phyloP scores from a whole-genome alignment of 1,140 invertebrate genomes.

The Hermetia illucens region DNA sequence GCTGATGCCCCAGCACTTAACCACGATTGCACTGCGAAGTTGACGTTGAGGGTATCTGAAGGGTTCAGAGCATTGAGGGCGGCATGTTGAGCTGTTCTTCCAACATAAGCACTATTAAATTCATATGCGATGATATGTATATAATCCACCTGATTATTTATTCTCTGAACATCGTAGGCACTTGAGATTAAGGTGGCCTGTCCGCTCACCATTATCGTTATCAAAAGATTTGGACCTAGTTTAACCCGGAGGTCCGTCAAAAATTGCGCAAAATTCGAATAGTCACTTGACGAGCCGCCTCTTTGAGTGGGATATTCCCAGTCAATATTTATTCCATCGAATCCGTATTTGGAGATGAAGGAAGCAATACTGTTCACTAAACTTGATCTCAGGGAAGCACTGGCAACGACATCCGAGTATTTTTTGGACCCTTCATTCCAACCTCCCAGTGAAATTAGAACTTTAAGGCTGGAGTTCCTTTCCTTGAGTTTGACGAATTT shows the following conservation, averaged over 20 bases:
- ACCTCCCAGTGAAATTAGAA: constrained; percentile 54
- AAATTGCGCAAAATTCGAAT: constrained; percentile 12
- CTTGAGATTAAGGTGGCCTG: background rate
- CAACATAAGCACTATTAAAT: constrained; percentile 41
- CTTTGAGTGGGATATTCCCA: constrained; percentile 58
- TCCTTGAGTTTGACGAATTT: no score
- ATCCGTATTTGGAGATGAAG: constrained; percentile 40
- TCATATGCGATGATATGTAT: constrained; percentile 53
- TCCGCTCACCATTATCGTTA: background rate
- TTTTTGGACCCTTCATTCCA: constrained; percentile 52
- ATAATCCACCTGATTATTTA: constrained; percentile 25
- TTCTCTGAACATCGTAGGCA: background rate
- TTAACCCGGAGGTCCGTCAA: background rate
- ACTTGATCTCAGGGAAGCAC: constrained; percentile 29
- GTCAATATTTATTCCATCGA: constrained; percentile 62
- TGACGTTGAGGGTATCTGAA: constrained; percentile 16
- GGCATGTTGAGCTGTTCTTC: constrained; percentile 37
- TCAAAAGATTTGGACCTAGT: background rate
- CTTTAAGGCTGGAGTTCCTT: constrained; percentile 52
- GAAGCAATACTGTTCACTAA: constrained; percentile 40
- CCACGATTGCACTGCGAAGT: constrained; percentile 74
- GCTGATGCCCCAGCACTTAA: constrained; percentile 56
- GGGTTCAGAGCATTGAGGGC: constrained; percentile 29
- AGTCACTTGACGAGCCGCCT: constrained; percentile 33
- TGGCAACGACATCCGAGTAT: constrained; percentile 41